Conservation (phyloP, 2,797 vertebrate genomes). For the Podarcis lilfordi region DNA sequence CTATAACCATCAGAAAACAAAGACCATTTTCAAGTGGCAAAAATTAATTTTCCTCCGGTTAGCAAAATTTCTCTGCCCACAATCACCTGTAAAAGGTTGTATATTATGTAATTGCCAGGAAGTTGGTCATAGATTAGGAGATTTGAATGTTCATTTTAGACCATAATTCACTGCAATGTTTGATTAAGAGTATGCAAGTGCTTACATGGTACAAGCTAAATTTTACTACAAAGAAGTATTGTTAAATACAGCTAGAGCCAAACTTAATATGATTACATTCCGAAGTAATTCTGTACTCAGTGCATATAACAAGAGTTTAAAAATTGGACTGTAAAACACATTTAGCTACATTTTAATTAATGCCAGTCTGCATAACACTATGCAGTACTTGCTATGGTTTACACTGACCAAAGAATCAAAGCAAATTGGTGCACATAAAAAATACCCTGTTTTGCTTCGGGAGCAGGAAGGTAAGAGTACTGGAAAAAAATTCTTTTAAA, state of each 20-base stretch:
- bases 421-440: neutral
- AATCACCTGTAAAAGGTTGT: neutral
- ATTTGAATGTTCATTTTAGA: neutral
- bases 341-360: neutral
- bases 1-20: neutral
- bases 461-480: slow-evolving; percentile 29
- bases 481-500: neutral
- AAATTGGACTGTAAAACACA: neutral
- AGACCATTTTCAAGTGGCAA: neutral
- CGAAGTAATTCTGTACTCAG: neutral
- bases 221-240: neutral
- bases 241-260: neutral
- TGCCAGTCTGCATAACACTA: neutral
- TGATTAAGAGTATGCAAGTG: neutral
- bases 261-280: neutral
- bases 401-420: accelerated
- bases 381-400: slow-evolving; percentile 11
- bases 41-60: neutral
- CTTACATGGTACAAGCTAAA: accelerated
- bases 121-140: neutral
- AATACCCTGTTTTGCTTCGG: slow-evolving; percentile 23
- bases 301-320: neutral
- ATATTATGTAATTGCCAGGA: neutral
- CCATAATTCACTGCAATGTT: neutral
- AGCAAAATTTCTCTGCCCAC: neutral